A percentile compares a stretch with the other conserved stretches of the same genome.
Evolutionary conservation across 1,140 invertebrate species (phyloP).

Genomic region (Drosophila lowei): DNA sequence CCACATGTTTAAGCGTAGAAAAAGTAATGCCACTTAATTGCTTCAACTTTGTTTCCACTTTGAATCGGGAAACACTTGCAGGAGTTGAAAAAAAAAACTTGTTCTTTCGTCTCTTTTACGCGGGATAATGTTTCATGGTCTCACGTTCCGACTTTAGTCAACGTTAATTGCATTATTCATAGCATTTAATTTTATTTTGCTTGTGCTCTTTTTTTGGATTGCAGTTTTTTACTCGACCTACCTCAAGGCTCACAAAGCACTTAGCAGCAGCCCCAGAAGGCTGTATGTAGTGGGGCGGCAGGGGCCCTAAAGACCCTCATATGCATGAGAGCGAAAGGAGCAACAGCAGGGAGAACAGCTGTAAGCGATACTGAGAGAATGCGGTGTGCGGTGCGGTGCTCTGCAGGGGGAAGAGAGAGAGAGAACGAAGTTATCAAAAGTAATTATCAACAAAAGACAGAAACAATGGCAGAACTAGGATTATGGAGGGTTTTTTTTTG

Average conservation of each 20-base stretch:
- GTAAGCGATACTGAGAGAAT: neutral
- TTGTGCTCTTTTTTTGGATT: conserved; percentile 12
- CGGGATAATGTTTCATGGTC: conserved; percentile 28
- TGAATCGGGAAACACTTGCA: too few species aligned
- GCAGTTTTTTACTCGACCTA: conserved; percentile 47
- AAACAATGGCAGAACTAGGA: conserved; percentile 49
- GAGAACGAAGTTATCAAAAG: conserved; percentile 54
- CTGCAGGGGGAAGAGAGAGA: neutral
- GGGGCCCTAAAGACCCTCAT: conserved; percentile 22
- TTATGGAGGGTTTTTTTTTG: conserved; percentile 2
- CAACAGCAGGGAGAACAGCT: conserved; percentile 6
- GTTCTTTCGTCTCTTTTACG: neutral
- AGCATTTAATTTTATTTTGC: conserved; percentile 12
- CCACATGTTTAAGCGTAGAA: too few species aligned
- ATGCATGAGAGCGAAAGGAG: conserved; percentile 16
- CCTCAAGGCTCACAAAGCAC: conserved; percentile 46
- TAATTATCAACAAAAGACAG: conserved; percentile 61
- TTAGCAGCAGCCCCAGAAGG: conserved; percentile 18
- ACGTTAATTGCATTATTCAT: conserved; percentile 46
- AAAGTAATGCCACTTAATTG: too few species aligned
- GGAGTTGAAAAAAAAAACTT: neutral
- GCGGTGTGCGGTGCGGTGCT: too few species aligned
- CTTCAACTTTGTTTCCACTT: too few species aligned
- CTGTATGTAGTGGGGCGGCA: neutral
- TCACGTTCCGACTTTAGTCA: conserved; percentile 13